Evolutionary conservation across 37 sponge, comb jelly and placozoan species (phyloP), one percentile per base, ranked within the genome.

Genomic region (Amphimedon queenslandica): DNA sequence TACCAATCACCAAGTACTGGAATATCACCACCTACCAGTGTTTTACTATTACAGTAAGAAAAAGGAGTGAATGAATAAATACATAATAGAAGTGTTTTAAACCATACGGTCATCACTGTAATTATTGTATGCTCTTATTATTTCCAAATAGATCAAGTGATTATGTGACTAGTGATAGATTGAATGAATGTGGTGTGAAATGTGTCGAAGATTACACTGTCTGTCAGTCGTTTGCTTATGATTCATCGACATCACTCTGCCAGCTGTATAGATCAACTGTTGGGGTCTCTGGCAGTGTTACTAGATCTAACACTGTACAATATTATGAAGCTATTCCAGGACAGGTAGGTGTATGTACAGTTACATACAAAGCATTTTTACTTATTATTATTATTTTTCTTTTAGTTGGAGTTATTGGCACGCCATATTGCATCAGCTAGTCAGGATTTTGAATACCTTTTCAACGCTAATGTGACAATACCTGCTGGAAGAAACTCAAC

Each of bases 141-240:
- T 36, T 47, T 47, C 13, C 13, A 13, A 18, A 13, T 13, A 47
- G 51, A 13, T 29, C 32, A 23, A 47, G 3, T 42, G 27, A 8
- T 2, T 23, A n/a, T 2, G 2, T 63, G 4, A 11, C 77, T 11
- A 37, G 42, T 20, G 40, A 37, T 34, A 42, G 40, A 2, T 37
- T 66, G 20, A 51, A 29, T 21, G 77, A 55, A 16, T 90, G 90
- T 80, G 81, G 77, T 11, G 66, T 37, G 38, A 35, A 33, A 40
- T 90, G 90, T 66, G 47, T 90, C 3, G 63, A 47, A 47, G 51
- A 75, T 24, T 69, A 75, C 20, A 16, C 30, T 39, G 69, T 72
- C 31, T 90, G 90, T 42, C 47, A 32, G 55, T 84, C 90, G 1
- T 84, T 90, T 43, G 47, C 64, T 5, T 13, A 58, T 3, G 43